Base-by-base conservation (phyloP, 2,888 invertebrate genomes). In the Ischnura elegans region DNA sequence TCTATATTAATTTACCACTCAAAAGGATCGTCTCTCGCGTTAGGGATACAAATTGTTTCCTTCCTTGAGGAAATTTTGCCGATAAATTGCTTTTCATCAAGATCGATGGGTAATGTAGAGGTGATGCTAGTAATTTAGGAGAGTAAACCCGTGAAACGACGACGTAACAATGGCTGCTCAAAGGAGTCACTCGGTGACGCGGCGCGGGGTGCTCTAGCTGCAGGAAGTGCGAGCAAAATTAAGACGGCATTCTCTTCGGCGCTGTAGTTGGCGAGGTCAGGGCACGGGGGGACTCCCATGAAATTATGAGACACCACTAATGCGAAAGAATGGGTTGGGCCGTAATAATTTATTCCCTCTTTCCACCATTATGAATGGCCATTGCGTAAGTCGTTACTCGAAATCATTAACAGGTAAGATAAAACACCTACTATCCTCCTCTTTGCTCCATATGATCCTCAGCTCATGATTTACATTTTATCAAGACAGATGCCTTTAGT, bases 321-420 rank as follows among this genome's bases (percentile, higher is more conserved):
- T 13, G 13, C 36, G 36, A 76, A 76, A 76, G 76, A 76, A 76
- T 76, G 76, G 76, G 29, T 76, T 13, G 36, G 36, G 36, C 36
- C 36, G 29, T 13, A 36, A 36, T 76, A 76, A 76, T 36, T 76
- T 36, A 76, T 76, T 76, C 76, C 29, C 13, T 76, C 36, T 76
- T 2, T 36, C 76, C 8, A 19, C 76, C 76, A n/a, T 76, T 36
- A 0, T 13, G 16, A 36, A 76, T n/a, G n/a, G 76, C 76, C 36
- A 16, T 76, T 36, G 13, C 76, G 16, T 29, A 76, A 16, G 29
- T 76, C 36, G 29, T 36, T 76, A 76, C 10, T 36, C 10, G 76
- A 13, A 76, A 76, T 76, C 76, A 76, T 76, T 76, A 76, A 76
- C 29, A 76, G 76, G 76, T 76, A 76, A 76, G 29, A 76, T 76